Conservation (phyloP, 2,888 invertebrate genomes). For the Xanthia togata region DNA sequence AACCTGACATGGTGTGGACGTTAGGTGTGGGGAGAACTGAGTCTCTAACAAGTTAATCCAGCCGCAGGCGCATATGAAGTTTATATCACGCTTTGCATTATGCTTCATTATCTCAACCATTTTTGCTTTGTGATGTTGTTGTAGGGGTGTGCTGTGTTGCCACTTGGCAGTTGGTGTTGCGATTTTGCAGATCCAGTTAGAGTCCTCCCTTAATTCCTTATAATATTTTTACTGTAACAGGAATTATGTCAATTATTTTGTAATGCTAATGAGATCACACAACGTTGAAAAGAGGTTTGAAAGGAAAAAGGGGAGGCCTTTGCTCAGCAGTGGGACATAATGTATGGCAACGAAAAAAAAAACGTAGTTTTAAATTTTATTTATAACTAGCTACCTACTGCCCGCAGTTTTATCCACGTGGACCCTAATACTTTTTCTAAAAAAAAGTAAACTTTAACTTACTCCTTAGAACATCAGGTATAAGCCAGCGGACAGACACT, state of each 20-base stretch:
- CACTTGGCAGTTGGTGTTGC: constrained; percentile 4
- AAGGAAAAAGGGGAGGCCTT: not conserved
- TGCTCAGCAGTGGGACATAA: not conserved
- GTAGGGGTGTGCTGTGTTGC: constrained; percentile 73
- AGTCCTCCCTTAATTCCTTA: not conserved
- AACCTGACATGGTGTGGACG: constrained; percentile 66
- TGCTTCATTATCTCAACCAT: constrained; percentile 87
- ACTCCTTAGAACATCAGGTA: too few species aligned
- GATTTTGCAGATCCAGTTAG: not conserved
- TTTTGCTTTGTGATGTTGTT: constrained; percentile 85
- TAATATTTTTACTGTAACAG: not conserved
- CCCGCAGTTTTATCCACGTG: too few species aligned
- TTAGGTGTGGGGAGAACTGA: constrained; percentile 57
- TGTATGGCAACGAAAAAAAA: too few species aligned
- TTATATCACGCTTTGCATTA: constrained; percentile 88
- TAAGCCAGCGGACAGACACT: too few species aligned
- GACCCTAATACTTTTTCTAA: too few species aligned
- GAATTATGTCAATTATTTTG: not conserved
- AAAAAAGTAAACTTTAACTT: too few species aligned
- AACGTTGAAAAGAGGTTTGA: not conserved
- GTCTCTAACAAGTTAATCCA: constrained; percentile 86
- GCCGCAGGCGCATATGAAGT: constrained; percentile 85
- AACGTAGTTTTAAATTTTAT: not conserved
- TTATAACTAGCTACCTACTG: not conserved
- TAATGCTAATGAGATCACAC: not conserved